Conservation (phyloP, 2,888 invertebrate species). For the Mylabris sibirica region DNA sequence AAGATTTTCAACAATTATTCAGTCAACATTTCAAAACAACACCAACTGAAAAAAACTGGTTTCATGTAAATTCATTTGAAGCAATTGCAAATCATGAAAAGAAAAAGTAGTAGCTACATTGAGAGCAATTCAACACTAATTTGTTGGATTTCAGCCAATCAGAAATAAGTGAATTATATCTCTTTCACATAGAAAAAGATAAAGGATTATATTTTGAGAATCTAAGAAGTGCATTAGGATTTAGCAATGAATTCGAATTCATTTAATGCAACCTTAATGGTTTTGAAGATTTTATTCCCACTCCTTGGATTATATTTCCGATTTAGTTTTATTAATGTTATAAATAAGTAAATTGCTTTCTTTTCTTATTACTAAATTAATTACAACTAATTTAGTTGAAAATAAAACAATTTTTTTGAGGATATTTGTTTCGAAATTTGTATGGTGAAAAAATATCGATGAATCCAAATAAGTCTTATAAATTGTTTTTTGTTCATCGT, state of each 20-base stretch:
- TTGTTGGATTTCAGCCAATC: background rate
- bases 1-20: too few species aligned
- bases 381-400: too few species aligned
- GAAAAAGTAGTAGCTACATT: background rate
- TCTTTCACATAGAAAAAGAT: background rate
- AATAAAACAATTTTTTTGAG: too few species aligned
- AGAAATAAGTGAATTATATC: slow-evolving; percentile 3
- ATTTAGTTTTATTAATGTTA: too few species aligned
- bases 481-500: too few species aligned
- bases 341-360: background rate
- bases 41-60: slow-evolving; percentile 20
- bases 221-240: background rate
- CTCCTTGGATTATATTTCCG: background rate
- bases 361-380: too few species aligned
- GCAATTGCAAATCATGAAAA: background rate
- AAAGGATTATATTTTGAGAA: background rate
- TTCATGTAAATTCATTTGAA: slow-evolving; percentile 26
- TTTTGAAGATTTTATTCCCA: background rate
- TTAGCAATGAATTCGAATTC: background rate
- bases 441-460: too few species aligned
- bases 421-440: too few species aligned
- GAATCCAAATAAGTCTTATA: too few species aligned
- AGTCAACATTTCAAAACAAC: too few species aligned
- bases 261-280: background rate
- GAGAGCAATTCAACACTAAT: background rate